Base-by-base conservation (phyloP, 2,113 vertebrate species). In the Antechinus stuartii region DNA sequence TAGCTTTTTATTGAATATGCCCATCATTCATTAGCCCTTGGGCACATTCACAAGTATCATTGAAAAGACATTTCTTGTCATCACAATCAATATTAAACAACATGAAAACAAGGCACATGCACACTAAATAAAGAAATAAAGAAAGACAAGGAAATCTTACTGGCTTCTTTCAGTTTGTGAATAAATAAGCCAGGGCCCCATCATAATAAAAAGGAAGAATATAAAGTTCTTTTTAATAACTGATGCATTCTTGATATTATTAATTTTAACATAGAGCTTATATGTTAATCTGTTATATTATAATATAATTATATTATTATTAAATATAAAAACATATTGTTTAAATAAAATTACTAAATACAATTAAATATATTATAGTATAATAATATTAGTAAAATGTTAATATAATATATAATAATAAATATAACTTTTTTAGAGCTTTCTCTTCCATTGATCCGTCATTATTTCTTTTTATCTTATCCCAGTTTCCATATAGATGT, bases 401-500 rank as follows among this genome's bases (percentile, higher is more conserved):
- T 52, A 52, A 10, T 11, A 52, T 52, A 52, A 52, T 52, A 52
- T 52, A 50, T 52, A 52, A 11, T 52, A 52, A 52, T 52, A 52
- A 52, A 52, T 52, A 11, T 10, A 52, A 52, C 50, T 52, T 10
- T 57, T 53, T 84, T n/a, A 84, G n/a, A n/a, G 35, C 19, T 84
- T 10, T 27, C 24, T 1, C 52, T 22, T 1, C 0, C 9, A 25
- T 54, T 4, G 0, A 0, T 55, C n/a, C n/a, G 52, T 91, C n/a
- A 12, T 53, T 23, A 2, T 2, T 52, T 8, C 42, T 50, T 22
- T 50, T 93, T 27, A 1, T 19, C 26, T 91, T 54, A 53, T 61
- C 25, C 46, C 0, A 19, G 10, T 46, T 6, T 0, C 25, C 0
- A 16, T 30, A 30, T 14, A 8, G n/a, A 14, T 57, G 2, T 0